A percentile compares a stretch with the other conserved stretches of the same genome.
Conservation (phyloP, 2,888 invertebrate genomes). For the Dryadula phaetusa region DNA sequence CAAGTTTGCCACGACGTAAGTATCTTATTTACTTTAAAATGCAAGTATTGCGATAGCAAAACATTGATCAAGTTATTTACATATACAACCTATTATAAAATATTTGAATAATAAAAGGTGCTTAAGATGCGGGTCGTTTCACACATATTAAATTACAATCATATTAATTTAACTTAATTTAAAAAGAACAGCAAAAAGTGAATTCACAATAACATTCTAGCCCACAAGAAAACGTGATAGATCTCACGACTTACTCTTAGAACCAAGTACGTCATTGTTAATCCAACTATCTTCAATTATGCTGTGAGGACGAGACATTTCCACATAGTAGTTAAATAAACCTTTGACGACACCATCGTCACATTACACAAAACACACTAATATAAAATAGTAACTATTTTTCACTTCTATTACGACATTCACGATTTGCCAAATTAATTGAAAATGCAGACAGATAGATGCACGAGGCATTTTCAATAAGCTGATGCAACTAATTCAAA, state of each 20-base stretch:
- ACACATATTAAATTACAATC: slow-evolving; percentile 19
- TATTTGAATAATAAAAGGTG: background rate
- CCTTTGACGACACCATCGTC: background rate
- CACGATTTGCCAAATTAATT: slow-evolving; percentile 34
- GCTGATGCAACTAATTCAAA: slow-evolving; percentile 77
- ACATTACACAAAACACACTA: slow-evolving; percentile 9
- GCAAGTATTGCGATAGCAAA: slow-evolving; percentile 8
- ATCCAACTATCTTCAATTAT: slow-evolving; percentile 45
- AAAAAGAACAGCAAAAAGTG: slow-evolving; percentile 20
- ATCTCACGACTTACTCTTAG: slow-evolving; percentile 63
- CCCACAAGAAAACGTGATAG: slow-evolving; percentile 44
- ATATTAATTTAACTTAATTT: slow-evolving; percentile 17
- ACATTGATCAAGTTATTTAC: slow-evolving; percentile 14
- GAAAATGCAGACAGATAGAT: slow-evolving; percentile 53
- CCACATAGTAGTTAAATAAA: slow-evolving; percentile 25
- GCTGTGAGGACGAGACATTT: slow-evolving; percentile 30
- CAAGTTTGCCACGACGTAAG: slow-evolving; percentile 27
- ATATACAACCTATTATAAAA: background rate
- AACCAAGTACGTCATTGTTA: slow-evolving; percentile 66
- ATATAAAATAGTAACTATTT: background rate
- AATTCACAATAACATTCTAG: slow-evolving; percentile 21
- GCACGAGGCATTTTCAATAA: slow-evolving; percentile 70
- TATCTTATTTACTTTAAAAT: slow-evolving; percentile 24
- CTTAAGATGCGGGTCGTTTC: background rate
- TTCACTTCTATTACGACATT: background rate